Base-by-base conservation (phyloP, 2,113 vertebrate species). In the Sitta europaea region DNA sequence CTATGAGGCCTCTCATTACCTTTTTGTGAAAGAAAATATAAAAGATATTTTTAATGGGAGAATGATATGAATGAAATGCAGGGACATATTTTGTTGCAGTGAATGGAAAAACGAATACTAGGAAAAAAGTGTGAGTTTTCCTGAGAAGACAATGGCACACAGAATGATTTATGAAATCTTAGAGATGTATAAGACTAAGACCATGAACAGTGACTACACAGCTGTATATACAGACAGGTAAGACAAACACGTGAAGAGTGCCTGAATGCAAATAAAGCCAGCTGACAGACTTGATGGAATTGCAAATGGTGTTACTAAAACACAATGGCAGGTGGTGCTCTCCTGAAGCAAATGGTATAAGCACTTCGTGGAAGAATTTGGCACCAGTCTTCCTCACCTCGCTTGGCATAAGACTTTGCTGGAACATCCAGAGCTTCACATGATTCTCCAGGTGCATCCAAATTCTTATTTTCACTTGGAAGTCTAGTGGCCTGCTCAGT, bases 381-480 rank as follows among this genome's bases (percentile, higher is more conserved):
- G 82, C 76, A 88, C 70, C 35, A 36, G 85, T 96, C 92, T 61
- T 96, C 96, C 98, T 99, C 98, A 99, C 98, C 99, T 99, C 97
- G 97, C 97, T 96, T 98, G 90, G 96, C 73, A 38, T 89, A 97
- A 72, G 98, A 97, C 90, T 98, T 97, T 86, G 97, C 98, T 87
- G 99, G 98, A 96, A 98, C 97, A 87, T 99, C 98, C 93, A 98
- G 6, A 35, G 92, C 95, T 45, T 97, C 98, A 62, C 3, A 4
- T 54, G 82, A 29, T 50, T 95, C 83, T 62, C 97, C 96, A 74
- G 88, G 40, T 75, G 72, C 93, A 95, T 96, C 91, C 91, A 93
- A 97, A 94, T 98, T 98, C 94, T 92, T 98, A 74, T 96, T 97
- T 28, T 98, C 97, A 14, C 91, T 58, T 1, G 51, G 83, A 91